Evolutionary conservation across 2,113 vertebrate species (phyloP), one percentile per base, ranked within the genome.

Genomic region (Vicugna pacos): DNA sequence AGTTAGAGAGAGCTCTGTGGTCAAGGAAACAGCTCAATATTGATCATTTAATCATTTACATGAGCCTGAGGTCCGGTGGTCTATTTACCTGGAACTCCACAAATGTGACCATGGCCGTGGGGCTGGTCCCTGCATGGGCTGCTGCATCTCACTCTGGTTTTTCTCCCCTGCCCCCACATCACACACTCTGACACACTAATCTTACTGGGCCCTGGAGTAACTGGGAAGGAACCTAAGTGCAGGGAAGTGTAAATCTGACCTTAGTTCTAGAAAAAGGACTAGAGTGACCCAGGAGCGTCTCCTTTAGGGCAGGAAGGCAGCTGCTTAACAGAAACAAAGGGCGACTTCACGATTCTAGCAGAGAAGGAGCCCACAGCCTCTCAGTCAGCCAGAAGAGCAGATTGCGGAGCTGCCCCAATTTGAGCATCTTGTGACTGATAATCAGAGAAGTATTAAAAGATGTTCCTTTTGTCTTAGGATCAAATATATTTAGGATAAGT

Each of bases 121-220:
- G 20, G 60, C 30, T 96, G 19, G 19, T 75, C 0, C 14, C 13
- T 17, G 9, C 2, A 56, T 24, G 67, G 28, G 8, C 4, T 28
- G 30, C 46, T 30, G 87, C 19, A 30, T 38, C 86, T 91, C 24
- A 76, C 35, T 73, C 24, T 50, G 4, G n/a, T 80, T 35, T 54
- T 22, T 26, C n/a, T 32, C 0, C n/a, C 5, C 8, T 0, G 11
- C 8, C 2, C 0, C 13, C 20, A 9, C 28, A 52, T 26, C 42
- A 35, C 56, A 77, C 48, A 82, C 32, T 54, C 50, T 46, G 67
- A 52, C 15, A 79, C 19, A 67, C 5, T 89, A 54, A 77, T 56
- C 8, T 79, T 48, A 80, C 52, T 8, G 88, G 72, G n/a, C 7
- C 32, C n/a, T 20, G 38, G 7, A 38, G 19, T 75, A 84, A 87